Evolutionary conservation across 2,113 vertebrate genomes (phyloP).

Genomic region (Cromileptes altivelis): DNA sequence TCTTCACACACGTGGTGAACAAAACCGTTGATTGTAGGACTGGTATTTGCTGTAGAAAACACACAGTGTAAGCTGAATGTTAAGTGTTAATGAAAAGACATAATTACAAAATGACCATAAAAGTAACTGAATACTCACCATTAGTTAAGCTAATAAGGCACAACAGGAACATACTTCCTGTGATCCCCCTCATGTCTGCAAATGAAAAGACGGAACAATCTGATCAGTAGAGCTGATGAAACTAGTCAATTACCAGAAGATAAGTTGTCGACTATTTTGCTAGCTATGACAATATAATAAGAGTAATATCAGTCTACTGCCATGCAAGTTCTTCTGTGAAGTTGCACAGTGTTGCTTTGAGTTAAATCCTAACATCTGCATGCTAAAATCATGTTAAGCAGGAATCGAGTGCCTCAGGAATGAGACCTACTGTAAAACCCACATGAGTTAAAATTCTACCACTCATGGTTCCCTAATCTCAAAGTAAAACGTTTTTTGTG

Average conservation of each 20-base stretch:
- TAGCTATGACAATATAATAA: not conserved
- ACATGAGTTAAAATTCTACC: too few relatives aligned
- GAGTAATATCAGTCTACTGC: too few relatives aligned
- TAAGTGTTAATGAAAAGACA: not conserved
- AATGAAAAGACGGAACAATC: constrained; percentile 20
- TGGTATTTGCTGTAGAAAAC: constrained; percentile 58
- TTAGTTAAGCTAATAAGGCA: constrained; percentile 54
- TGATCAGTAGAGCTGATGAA: not conserved
- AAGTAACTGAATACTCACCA: constrained; percentile 62
- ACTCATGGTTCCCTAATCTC: too few relatives aligned
- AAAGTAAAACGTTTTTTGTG: too few relatives aligned
- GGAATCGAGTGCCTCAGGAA: too few relatives aligned
- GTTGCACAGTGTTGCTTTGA: too few relatives aligned
- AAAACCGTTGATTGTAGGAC: rapidly evolving
- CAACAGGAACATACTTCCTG: constrained; percentile 45
- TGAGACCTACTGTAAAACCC: too few relatives aligned
- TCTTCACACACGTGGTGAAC: constrained; percentile 30
- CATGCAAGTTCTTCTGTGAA: too few relatives aligned
- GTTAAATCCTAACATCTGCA: too few relatives aligned
- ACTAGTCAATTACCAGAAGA: not conserved
- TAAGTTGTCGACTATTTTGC: not conserved
- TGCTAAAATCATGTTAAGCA: too few relatives aligned
- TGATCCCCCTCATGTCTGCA: constrained; percentile 63
- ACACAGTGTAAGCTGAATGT: not conserved
- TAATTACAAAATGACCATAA: not conserved